Conservation (phyloP, 1,140 invertebrate genomes). For the Anastatus disparis region DNA sequence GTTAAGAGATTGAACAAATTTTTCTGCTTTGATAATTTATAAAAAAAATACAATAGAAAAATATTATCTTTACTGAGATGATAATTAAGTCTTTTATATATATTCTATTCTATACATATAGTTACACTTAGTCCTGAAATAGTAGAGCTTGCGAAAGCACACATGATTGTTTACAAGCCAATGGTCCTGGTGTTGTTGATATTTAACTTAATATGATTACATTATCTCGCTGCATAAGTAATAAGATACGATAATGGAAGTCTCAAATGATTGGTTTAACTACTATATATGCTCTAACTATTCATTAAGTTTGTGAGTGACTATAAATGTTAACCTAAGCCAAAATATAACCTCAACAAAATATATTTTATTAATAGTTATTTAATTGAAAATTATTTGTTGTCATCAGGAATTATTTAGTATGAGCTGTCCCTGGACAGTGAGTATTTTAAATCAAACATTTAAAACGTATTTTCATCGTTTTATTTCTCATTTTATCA, state of each 20-base stretch:
- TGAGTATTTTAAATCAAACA: constrained; percentile 12
- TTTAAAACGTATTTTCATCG: not conserved
- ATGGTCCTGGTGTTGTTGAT: not conserved
- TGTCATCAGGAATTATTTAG: not conserved
- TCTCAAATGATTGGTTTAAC: not conserved
- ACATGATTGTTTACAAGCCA: not conserved
- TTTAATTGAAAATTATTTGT: not conserved
- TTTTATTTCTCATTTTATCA: not conserved
- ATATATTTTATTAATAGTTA: not conserved
- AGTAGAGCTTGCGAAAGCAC: not conserved
- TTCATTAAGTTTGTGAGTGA: not conserved
- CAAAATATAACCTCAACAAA: not conserved
- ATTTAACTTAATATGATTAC: too few species aligned
- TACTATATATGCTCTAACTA: too few species aligned
- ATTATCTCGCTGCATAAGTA: not conserved
- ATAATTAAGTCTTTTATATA: too few species aligned
- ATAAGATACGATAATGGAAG: constrained; percentile 7
- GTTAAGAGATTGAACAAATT: too few species aligned
- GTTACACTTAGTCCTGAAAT: too few species aligned
- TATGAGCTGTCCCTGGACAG: constrained; percentile 25
- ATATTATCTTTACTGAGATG: too few species aligned
- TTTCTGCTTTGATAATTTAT: too few species aligned
- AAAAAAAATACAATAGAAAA: too few species aligned
- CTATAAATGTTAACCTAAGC: constrained; percentile 1
- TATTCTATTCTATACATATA: too few species aligned